Evolutionary conservation across 2,888 invertebrate species (phyloP), one percentile per base, ranked within the genome.

Genomic region (Physocephala rufipes): DNA sequence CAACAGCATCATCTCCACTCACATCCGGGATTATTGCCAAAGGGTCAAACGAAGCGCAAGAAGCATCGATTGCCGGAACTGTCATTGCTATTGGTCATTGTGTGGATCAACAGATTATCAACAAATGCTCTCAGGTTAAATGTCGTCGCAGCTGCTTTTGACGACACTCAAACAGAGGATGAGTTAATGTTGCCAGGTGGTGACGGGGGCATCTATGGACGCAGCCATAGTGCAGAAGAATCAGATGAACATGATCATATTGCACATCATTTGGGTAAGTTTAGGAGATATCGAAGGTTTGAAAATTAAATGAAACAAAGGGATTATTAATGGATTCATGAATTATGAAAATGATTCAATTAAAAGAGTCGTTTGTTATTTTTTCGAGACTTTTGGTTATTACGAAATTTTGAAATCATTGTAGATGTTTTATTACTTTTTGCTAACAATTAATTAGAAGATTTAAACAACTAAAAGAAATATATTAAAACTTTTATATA

Each of bases 21-120:
- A 59, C 47, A 30, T 59, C 47, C 53, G 75, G 75, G 76, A 79
- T 76, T 77, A 79, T 4, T 9, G 36, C 36, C 36, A 36, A 36
- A 36, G 9, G 36, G n/a, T 7, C 3, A 80, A 80, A 76, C 79
- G 78, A 82, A 81, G 74, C 82, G 83, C 79, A 82, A 82, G 80
- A 80, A 82, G 79, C 80, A 81, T 77, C 78, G 81, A 82, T 78
- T 81, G 79, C 80, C 83, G 82, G 82, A 83, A 82, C 81, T 82
- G 80, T 81, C 81, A 77, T 80, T 80, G 77, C 80, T 81, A 80
- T 80, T 83, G 81, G 83, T 83, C 82, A 81, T 79, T 76, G 82
- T 81, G 79, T 82, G 79, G 76, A 63, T 81, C 72, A 76, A 77
- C 75, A 76, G 73, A 67, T 71, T 71, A 62, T 61, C 61, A n/a